Base-by-base conservation (phyloP, 2,113 vertebrate species). In the Petrocephalus microphthalmus region DNA sequence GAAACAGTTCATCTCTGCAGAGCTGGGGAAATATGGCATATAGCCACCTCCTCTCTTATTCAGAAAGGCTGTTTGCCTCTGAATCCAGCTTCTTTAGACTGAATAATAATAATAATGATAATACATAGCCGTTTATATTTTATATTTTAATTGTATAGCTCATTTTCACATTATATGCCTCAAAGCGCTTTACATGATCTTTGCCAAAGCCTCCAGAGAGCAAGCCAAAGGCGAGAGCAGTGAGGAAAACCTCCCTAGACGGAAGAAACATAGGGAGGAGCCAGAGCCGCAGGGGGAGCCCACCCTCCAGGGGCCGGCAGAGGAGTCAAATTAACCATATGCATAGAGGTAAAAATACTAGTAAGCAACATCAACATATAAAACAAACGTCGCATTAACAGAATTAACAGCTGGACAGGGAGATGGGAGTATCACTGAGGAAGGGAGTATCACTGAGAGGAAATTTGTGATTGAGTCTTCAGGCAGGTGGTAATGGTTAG, bases 1-100 rank as follows among this genome's bases (percentile, higher is more conserved):
- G 88, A 89, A 89, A 87, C 74, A 49, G 42, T 87, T 87, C 42
- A 89, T 89, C 88, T 87, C 29, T 22, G 56, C 54, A 85, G 57
- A 47, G n/a, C 88, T 86, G 60, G 88, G 33, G 54, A 78, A 67
- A 71, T 74, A n/a, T 85, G 84, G 15, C 8, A 85, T 29, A 20
- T 25, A 89, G 19, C 60, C 25, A 85, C 29, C 13, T 15, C 67
- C 52, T 87, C 13, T 87, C 22, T 47, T 82, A 51, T 53, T 20
- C 51, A 54, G 33, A 11, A 33, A 17, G 49, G 17, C 42, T 25
- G 78, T 53, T 47, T 52, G 37, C 20, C 64, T 71, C n/a, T 74
- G 29, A 54, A 53, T 22, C 49, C 25, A 81, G 87, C 51, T 37
- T 51, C 49, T 81, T 74, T 5, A 22, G 25, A 78, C 29, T 19